Percentiles rank a stretch among this genome's conserved stretches.
Evolutionary conservation across 1,140 invertebrate genomes (phyloP).

Genomic region (Dryas iulia): DNA sequence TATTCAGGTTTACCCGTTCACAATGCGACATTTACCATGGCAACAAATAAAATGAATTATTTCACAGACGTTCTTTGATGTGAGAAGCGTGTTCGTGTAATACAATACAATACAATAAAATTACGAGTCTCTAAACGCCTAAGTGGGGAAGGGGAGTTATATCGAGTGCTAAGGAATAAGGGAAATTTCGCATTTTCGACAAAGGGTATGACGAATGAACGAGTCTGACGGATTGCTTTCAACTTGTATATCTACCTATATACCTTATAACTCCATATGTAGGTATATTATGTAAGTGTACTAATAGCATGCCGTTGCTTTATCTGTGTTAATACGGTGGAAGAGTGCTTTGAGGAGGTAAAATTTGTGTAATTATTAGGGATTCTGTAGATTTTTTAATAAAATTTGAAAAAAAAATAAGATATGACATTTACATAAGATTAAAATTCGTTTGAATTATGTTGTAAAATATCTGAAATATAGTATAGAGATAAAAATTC

Average conservation of each 20-base stretch:
- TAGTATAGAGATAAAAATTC: no score
- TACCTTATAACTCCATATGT: neutral
- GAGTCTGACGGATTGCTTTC: neutral
- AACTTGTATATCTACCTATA: neutral
- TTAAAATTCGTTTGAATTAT: no score
- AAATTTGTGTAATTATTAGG: no score
- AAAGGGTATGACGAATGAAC: slow-evolving; percentile 1
- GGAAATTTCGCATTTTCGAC: slow-evolving; percentile 16
- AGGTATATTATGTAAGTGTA: neutral
- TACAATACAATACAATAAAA: slow-evolving; percentile 44
- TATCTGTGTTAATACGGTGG: neutral
- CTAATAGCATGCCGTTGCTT: neutral
- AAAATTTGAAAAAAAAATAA: no score
- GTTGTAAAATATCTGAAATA: no score
- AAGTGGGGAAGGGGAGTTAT: slow-evolving; percentile 28
- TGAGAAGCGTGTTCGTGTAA: slow-evolving; percentile 47
- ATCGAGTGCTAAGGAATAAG: slow-evolving; percentile 18
- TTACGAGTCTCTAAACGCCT: slow-evolving; percentile 31
- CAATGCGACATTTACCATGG: slow-evolving; percentile 29
- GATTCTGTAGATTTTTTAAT: no score
- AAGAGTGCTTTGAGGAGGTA: neutral
- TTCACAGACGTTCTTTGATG: slow-evolving; percentile 52
- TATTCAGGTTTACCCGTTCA: neutral
- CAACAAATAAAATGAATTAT: slow-evolving; percentile 33
- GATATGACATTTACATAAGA: no score